Base-by-base conservation (phyloP, 2,113 vertebrate species). In the Tragelaphus buxtoni region DNA sequence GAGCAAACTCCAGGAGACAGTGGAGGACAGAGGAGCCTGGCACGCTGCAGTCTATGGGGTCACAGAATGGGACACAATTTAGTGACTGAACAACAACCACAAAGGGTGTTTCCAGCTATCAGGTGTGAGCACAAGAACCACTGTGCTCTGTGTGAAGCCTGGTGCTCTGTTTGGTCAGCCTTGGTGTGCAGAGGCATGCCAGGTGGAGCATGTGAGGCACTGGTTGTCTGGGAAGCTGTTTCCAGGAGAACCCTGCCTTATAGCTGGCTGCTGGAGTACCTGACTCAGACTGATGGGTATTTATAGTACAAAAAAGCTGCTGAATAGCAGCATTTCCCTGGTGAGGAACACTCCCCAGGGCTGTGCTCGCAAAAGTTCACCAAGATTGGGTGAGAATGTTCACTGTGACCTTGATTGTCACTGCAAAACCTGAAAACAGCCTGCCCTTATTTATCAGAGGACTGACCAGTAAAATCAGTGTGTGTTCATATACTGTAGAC, bases 221-320 rank as follows among this genome's bases (percentile, higher is more conserved):
- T 63, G 24, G 90, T 30, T 1, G 0, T n/a, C 53, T n/a, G 5
- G 12, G 39, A 3, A 30, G 20, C 76, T 47, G 5, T 30, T 61
- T 77, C 17, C 61, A 72, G 60, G 55, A 53, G 28, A 17, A 63
- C 45, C 17, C 7, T 90, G 22, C 45, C 82, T 56, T 17, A 14
- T 8, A 51, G 39, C 92, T 96, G 69, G 69, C 92, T 53, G 1
- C 32, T 13, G 20, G 81, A 35, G 9, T 72, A 5, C 91, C 86
- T 97, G 88, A 85, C 61, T 88, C 82, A 95, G 93, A 22, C 56
- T 10, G 39, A 24, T 9, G 45, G 20, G 4, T 94, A 79, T 93
- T 97, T 95, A 91, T 95, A 97, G 69, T 79, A 82, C 26, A 79
- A 16, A 69, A 63, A 90, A 51, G 28, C 84, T 76, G 60, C 45